Base-by-base conservation (phyloP, 2,797 vertebrate genomes). In the Crocodylus rhombifer region DNA sequence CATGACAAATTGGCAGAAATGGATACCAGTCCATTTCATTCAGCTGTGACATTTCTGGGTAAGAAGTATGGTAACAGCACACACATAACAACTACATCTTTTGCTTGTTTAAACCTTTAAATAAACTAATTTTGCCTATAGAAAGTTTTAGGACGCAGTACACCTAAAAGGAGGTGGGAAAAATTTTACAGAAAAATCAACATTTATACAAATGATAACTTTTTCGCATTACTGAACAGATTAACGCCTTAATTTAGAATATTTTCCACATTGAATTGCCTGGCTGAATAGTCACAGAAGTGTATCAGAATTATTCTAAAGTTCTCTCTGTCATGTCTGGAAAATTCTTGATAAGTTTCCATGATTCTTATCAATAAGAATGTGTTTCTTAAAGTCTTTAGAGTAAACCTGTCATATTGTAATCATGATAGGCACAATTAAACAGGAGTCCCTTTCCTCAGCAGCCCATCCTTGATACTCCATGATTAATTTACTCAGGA, bases 41-140 rank as follows among this genome's bases (percentile, higher is more conserved):
- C 80, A 69, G 78, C 74, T 90, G 58, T 33, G 80, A 67, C 83
- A 63, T 78, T 91, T 92, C 76, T 56, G 51, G 91, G 83, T 61
- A 77, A 90, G 88, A 80, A 82, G 87, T 77, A 42, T 92, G 91
- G 84, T 80, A 94, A 94, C 87, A 84, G 65, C 63, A 74, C 64
- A 71, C 64, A 20, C 12, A 13, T 69, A 61, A 36, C 15, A 57
- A 57, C 56, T 83, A 26, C 77, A 93, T 69, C 94, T 94, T 94
- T 96, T 85, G 90, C 82, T 77, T 74, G 76, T 96, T 94, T 90
- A 86, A 80, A 55, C 89, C 95, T 92, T 82, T 25, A 88, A 33
- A 95, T 79, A 80, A 91, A 67, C 95, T 91, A 91, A 67, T 95
- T 91, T 78, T 95, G 96, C 88, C 88, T 94, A 4, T 79, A 80